A percentile compares a stretch with the other conserved stretches of the same genome.
Evolutionary conservation across 2,113 vertebrate genomes (phyloP).

Genomic region (Thunnus thynnus): DNA sequence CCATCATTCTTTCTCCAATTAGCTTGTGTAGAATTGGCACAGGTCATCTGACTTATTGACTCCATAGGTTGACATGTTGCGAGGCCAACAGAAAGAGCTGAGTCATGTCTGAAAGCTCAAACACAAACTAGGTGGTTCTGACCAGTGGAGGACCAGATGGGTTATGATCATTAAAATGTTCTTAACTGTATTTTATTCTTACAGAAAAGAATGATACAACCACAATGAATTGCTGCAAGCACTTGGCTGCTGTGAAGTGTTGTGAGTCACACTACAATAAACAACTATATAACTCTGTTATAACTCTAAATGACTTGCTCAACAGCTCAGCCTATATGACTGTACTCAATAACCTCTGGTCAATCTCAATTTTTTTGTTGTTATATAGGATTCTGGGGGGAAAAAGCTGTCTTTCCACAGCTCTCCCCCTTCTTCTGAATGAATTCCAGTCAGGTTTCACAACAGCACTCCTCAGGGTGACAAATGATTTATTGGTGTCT

Average conservation of each 20-base stretch:
- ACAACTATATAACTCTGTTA: background rate
- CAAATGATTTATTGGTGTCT: slow-evolving; percentile 42
- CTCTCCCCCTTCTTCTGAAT: slow-evolving; percentile 8
- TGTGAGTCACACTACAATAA: slow-evolving; percentile 37
- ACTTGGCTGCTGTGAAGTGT: background rate
- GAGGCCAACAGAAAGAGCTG: slow-evolving; percentile 21
- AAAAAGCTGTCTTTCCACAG: slow-evolving; percentile 11
- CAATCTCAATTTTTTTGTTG: background rate
- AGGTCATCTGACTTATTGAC: slow-evolving; percentile 9
- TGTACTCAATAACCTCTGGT: background rate
- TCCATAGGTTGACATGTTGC: background rate
- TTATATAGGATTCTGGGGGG: background rate
- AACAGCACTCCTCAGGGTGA: slow-evolving; percentile 42
- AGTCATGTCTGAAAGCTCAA: slow-evolving; percentile 34
- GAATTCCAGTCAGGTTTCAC: slow-evolving; percentile 32
- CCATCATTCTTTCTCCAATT: background rate
- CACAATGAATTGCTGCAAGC: background rate
- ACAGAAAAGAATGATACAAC: slow-evolving; percentile 4
- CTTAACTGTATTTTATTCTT: background rate
- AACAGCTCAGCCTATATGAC: background rate
- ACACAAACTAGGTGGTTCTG: background rate
- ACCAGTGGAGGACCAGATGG: background rate
- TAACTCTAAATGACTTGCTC: background rate
- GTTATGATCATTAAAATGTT: slow-evolving; percentile 4
- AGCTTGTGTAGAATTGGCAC: background rate